These are phyloP conservation scores for Pogoniulus pusillus DNA, from an alignment of 2,797 vertebrate species.

Conservation along the genomic window DNA sequence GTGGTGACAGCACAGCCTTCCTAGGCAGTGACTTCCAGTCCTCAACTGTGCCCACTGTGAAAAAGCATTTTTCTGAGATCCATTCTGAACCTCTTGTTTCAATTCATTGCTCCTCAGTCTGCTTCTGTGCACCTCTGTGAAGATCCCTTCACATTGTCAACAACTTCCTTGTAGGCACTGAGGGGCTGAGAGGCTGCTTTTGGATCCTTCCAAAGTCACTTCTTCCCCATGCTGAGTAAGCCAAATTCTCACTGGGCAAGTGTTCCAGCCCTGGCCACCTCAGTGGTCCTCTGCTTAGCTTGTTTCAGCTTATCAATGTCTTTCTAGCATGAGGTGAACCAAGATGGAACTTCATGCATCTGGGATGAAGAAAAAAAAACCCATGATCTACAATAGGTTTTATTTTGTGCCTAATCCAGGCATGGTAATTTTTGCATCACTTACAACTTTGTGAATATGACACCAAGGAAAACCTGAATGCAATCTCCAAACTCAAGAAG, in stretches of 20 bases:
- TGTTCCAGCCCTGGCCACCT: neutral
- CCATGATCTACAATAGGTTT: neutral
- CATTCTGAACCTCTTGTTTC: neutral
- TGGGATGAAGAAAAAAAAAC: neutral
- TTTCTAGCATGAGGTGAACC: neutral
- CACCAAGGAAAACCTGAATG: neutral
- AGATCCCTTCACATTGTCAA: neutral
- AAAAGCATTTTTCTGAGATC: neutral
- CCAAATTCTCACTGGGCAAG: neutral
- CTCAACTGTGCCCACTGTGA: neutral
- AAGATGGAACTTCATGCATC: neutral
- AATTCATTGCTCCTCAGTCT: neutral
- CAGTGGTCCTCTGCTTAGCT: neutral
- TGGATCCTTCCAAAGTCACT: too few species aligned
- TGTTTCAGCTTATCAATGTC: fast-evolving
- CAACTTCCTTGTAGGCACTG: neutral
- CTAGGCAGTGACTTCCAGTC: neutral
- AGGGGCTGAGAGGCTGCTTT: neutral
- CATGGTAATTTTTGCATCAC: neutral
- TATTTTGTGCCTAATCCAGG: neutral
- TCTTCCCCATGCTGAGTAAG: neutral
- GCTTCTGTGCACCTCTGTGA: neutral
- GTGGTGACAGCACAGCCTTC: neutral
- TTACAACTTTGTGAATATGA: neutral
- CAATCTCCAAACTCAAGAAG: neutral